Conservation (phyloP, 2,113 vertebrate species). For the Vombatus ursinus region DNA sequence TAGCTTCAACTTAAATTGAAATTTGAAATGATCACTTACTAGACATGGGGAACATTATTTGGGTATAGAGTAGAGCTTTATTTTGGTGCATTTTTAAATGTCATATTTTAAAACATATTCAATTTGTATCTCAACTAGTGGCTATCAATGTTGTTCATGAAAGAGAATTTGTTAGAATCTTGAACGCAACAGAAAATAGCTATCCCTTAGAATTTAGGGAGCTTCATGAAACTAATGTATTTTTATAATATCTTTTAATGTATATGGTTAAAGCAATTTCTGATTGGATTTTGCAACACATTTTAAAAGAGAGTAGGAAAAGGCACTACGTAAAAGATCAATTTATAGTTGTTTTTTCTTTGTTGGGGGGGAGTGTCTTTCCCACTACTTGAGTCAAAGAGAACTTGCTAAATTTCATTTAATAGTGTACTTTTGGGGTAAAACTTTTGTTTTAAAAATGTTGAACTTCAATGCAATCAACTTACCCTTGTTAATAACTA, state of each 20-base stretch:
- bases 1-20: constrained; percentile 37
- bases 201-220: background rate
- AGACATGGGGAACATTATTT: constrained; percentile 28
- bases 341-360: constrained; percentile 16
- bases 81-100: constrained; percentile 41
- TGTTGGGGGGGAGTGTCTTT: background rate
- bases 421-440: too few relatives aligned
- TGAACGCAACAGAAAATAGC: background rate
- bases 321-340: constrained; percentile 36
- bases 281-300: background rate
- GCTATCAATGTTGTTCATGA: constrained; percentile 25
- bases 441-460: too few relatives aligned
- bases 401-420: background rate
- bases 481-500: too few relatives aligned
- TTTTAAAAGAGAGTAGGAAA: constrained; percentile 44
- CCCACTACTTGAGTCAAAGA: background rate
- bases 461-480: too few relatives aligned
- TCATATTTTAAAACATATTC: constrained; percentile 22
- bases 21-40: constrained; percentile 37
- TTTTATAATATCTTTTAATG: constrained; percentile 31
- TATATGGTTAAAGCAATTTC: constrained; percentile 12
- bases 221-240: constrained; percentile 20
- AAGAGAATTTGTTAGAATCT: constrained; percentile 33
- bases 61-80: constrained; percentile 1
- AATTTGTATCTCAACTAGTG: too few relatives aligned